These are phyloP conservation scores for Portunus trituberculatus DNA, from an alignment of 1,140 invertebrate species.

Conservation along the genomic window DNA sequence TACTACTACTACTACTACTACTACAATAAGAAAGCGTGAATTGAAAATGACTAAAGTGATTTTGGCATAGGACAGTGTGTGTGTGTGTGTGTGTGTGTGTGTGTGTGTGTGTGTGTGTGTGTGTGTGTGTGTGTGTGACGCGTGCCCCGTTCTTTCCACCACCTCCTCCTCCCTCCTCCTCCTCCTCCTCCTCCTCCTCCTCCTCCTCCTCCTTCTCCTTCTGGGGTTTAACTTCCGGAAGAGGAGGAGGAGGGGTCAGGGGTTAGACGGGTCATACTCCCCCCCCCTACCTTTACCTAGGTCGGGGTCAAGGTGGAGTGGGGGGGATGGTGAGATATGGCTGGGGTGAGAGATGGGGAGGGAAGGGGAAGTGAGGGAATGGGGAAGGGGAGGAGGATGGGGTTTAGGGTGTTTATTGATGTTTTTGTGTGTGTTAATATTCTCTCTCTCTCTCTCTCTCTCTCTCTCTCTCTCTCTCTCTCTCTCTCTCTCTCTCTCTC, in stretches of 20 bases:
- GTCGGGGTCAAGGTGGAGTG: background rate
- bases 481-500: background rate
- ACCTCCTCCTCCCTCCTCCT: too few species aligned
- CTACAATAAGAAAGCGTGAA: background rate
- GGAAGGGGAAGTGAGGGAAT: too few species aligned
- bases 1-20: conserved; percentile 10
- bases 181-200: background rate
- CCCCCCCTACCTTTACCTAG: too few species aligned
- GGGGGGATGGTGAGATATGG: background rate
- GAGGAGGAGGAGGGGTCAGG: background rate
- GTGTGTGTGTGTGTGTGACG: conserved; percentile 23
- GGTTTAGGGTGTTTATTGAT: background rate
- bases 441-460: background rate
- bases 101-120: conserved; percentile 26
- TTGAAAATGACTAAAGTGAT: too few species aligned
- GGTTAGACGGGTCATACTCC: background rate
- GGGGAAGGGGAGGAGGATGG: background rate
- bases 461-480: conserved; percentile 18
- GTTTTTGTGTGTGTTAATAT: background rate
- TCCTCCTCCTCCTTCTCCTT: background rate
- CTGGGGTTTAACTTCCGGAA: background rate
- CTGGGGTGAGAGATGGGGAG: too few species aligned
- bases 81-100: background rate
- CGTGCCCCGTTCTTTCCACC: background rate
- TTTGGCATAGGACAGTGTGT: too few species aligned